Conservation (phyloP, 2,888 invertebrate genomes). For the Gymnosoma rotundatum region DNA sequence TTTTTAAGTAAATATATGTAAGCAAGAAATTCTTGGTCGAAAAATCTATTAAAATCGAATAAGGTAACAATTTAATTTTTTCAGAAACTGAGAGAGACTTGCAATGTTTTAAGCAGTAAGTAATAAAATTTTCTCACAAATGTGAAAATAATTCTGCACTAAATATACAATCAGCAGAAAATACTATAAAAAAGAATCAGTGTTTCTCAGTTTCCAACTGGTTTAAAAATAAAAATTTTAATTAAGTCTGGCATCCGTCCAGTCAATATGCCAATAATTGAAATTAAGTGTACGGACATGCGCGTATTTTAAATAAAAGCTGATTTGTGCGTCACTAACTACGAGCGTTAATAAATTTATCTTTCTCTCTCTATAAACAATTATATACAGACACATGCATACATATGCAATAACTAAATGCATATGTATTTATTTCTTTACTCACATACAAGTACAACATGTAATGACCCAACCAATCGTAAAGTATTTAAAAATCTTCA, state of each 20-base stretch:
- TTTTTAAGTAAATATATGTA: no score
- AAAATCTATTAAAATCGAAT: no score
- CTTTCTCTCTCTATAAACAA: background rate
- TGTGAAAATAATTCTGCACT: no score
- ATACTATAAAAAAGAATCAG: no score
- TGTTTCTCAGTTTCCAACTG: no score
- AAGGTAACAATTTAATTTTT: no score
- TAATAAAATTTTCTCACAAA: no score
- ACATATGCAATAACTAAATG: background rate
- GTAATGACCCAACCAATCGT: constrained; percentile 67
- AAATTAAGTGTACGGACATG: constrained; percentile 62
- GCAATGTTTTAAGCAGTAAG: no score
- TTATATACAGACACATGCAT: background rate
- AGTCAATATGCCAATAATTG: constrained; percentile 34
- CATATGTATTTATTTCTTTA: constrained; percentile 10
- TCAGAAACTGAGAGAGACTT: no score
- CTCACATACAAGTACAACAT: constrained; percentile 49
- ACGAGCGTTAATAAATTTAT: background rate
- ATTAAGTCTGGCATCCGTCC: constrained; percentile 54
- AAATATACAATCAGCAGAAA: no score
- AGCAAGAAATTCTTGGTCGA: no score
- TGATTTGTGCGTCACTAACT: constrained; percentile 69
- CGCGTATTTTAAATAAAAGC: constrained; percentile 61
- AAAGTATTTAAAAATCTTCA: constrained; percentile 56
- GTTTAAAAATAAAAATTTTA: background rate